Evolutionary conservation across 1,140 invertebrate species (phyloP), one percentile per base, ranked within the genome.

Genomic region (Dysdera silvatica): DNA sequence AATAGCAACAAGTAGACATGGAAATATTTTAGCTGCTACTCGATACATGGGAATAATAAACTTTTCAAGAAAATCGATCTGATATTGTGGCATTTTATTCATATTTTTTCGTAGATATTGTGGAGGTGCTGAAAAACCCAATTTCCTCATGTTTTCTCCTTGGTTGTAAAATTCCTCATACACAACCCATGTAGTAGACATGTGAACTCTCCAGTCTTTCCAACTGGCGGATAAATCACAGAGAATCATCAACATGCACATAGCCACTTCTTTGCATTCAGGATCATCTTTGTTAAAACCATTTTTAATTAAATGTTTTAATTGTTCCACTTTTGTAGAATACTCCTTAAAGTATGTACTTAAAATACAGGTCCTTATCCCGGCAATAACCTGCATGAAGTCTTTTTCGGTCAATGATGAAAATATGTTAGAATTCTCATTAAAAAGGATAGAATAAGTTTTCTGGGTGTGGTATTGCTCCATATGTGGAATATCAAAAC

Each of bases 131-230:
- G 14, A n/a, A 1, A 59, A 37, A 8, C 56, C 56, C 8, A 48
- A 37, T 37, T 8, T 16, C 23, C 18, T 10, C 10, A 48, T 47
- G 18, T 35, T 48, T n/a, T 59, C 56, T 29, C 56, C 41, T 31
- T 61, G 59, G 12, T 61, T 53, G 18, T 53, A 61, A 14, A 33
- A 53, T n/a, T 61, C 59, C 16, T 61, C 54, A 16, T 61, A 61
- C 5, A 61, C 10, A 16, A 28, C 35, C 59, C 59, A 61, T 31
- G 54, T 31, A 8, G 48, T 33, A 23, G 33, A 45, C 31, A 53
- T 61, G 31, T 61, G 59, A 18, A 45, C 59, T 0, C 28, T 33
- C 59, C 59, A 61, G 0, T 33, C 8, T 33, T 61, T 61, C 59
- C 59, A 61, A 0, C 20, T 16, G 0, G 28, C 37, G 37, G 49